Conservation (phyloP, 1,140 invertebrate genomes). For the Steinernema khuongi region DNA sequence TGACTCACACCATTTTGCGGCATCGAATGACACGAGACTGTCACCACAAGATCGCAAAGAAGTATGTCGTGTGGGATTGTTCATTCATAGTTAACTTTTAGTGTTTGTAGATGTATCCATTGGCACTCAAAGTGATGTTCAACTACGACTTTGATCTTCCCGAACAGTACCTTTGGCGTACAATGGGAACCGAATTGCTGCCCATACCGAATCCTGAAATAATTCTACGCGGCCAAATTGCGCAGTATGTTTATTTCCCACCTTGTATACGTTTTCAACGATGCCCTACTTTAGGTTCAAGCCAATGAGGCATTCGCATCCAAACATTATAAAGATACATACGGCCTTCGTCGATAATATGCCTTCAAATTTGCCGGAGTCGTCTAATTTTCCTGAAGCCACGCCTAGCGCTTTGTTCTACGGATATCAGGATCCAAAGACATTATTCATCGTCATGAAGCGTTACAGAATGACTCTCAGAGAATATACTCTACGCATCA, state of each 20-base stretch:
- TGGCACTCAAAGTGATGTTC: slow-evolving; percentile 41
- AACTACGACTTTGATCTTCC: slow-evolving; percentile 31
- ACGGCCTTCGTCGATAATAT: slow-evolving; percentile 36
- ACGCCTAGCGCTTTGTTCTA: slow-evolving; percentile 29
- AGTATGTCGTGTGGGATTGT: neutral
- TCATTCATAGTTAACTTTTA: neutral
- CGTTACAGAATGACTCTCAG: slow-evolving; percentile 23
- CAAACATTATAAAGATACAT: slow-evolving; percentile 32
- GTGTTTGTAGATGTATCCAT: slow-evolving; percentile 31
- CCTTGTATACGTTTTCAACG: neutral
- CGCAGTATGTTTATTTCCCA: slow-evolving; percentile 18
- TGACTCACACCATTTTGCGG: neutral
- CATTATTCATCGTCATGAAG: slow-evolving; percentile 37
- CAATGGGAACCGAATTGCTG: slow-evolving; percentile 36
- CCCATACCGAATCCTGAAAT: slow-evolving; percentile 25
- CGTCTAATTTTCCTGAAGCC: slow-evolving; percentile 29
- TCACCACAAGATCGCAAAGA: neutral
- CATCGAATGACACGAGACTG: neutral
- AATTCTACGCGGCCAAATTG: slow-evolving; percentile 28
- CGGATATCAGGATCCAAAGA: slow-evolving; percentile 28
- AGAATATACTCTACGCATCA: neutral
- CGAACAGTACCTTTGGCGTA: slow-evolving; percentile 29
- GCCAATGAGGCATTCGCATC: slow-evolving; percentile 19
- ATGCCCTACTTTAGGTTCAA: neutral
- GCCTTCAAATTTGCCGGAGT: slow-evolving; percentile 14